Conservation (phyloP, 2,888 invertebrate species). For the Plusia festucae region DNA sequence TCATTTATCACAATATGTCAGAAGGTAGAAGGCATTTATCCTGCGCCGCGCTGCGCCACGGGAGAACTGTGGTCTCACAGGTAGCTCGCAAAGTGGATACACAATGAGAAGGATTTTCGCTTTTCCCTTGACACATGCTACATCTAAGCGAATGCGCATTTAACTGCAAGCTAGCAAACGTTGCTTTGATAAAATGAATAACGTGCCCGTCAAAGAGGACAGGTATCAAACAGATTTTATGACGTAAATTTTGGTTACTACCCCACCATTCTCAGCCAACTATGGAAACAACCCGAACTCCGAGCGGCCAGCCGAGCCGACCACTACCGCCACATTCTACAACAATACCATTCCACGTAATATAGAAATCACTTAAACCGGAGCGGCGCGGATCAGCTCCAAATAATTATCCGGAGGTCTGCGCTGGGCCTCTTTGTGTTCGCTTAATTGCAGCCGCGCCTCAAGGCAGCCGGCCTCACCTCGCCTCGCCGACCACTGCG, state of each 20-base stretch:
- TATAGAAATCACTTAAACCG: not conserved
- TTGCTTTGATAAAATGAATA: too few relatives aligned
- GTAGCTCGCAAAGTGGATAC: too few relatives aligned
- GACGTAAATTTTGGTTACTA: not conserved
- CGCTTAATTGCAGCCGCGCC: conserved; percentile 49
- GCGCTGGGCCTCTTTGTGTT: conserved; percentile 44
- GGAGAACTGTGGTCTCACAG: too few relatives aligned
- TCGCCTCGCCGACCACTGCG: conserved; percentile 33
- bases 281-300: not conserved
- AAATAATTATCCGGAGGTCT: conserved; percentile 56
- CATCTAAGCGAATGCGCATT: too few relatives aligned
- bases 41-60: too few relatives aligned
- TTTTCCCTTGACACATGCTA: too few relatives aligned
- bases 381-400: conserved; percentile 34
- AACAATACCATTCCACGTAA: not conserved
- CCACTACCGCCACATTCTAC: not conserved
- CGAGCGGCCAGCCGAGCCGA: not conserved
- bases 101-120: too few relatives aligned
- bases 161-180: too few relatives aligned
- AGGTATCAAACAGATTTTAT: too few relatives aligned
- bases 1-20: too few relatives aligned
- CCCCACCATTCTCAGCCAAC: not conserved
- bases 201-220: too few relatives aligned
- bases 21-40: too few relatives aligned
- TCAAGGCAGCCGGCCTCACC: conserved; percentile 15